A percentile compares a stretch with the other conserved stretches of the same genome.
These are phyloP conservation scores for Euphonia xanthogaster DNA, from an alignment of 2,797 vertebrate species.

Conservation along the genomic window DNA sequence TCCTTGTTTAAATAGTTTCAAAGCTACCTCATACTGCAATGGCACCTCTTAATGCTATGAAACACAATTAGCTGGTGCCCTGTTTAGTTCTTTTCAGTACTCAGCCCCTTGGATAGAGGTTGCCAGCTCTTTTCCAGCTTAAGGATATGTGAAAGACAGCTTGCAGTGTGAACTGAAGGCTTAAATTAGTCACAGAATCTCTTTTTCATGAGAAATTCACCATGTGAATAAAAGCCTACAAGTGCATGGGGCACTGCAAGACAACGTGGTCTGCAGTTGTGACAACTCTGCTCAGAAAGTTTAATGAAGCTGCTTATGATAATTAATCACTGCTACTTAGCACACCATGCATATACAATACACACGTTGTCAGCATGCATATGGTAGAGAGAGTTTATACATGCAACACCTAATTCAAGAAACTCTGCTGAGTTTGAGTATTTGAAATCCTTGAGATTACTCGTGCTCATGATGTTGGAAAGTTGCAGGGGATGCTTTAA, in stretches of 20 bases:
- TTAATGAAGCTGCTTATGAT: not conserved
- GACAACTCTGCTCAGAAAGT: not conserved
- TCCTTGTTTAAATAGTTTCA: not conserved
- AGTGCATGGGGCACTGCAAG: not conserved
- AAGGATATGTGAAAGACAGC: not conserved
- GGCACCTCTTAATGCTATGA: not conserved
- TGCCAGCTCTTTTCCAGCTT: not conserved
- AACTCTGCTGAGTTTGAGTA: not conserved
- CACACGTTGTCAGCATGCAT: not conserved
- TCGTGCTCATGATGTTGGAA: not conserved
- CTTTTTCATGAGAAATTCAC: not conserved
- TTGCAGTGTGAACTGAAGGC: not conserved
- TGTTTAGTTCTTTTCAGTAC: not conserved
- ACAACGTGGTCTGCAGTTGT: not conserved
- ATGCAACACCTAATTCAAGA: not conserved
- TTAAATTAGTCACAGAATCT: not conserved
- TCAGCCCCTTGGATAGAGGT: not conserved
- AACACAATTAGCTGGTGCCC: fast-evolving
- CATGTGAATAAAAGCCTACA: not conserved
- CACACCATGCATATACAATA: not conserved
- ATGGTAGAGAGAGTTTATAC: not conserved
- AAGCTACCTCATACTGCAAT: not conserved
- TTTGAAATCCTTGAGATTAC: not conserved
- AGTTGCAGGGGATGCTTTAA: not conserved
- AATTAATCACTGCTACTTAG: not conserved